A percentile compares a stretch with the other conserved stretches of the same genome.
Conservation (phyloP, 2,113 vertebrate species). For the Panthera uncia region DNA sequence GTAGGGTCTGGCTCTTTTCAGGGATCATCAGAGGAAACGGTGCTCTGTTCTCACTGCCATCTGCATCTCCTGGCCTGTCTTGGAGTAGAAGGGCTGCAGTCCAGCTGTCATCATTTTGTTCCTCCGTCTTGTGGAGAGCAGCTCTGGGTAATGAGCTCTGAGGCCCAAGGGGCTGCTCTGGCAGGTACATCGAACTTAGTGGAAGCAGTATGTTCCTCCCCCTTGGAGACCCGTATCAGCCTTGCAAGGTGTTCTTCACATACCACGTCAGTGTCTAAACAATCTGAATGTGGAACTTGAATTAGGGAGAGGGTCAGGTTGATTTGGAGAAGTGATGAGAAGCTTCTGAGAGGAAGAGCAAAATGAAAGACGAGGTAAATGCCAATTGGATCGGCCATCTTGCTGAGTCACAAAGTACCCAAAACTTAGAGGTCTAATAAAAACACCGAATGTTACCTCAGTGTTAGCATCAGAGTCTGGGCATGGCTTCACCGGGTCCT, state of each 20-base stretch:
- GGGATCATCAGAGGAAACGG: not conserved
- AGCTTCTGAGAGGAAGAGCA: not conserved
- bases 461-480: not conserved
- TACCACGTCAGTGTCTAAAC: not conserved
- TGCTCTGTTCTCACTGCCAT: not conserved
- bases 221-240: not conserved
- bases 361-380: not conserved
- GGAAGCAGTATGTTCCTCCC: not conserved
- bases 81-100: not conserved
- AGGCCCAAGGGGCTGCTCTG: not conserved
- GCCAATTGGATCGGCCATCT: not conserved
- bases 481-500: not conserved
- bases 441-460: not conserved
- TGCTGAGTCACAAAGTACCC: not conserved
- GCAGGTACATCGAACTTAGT: accelerated
- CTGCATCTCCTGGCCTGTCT: not conserved
- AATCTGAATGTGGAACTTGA: not conserved
- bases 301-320: not conserved
- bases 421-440: not conserved
- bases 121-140: not conserved
- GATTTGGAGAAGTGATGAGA: not conserved
- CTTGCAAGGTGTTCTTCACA: not conserved
- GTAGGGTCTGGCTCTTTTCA: not conserved
- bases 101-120: not conserved
- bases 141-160: not conserved